Evolutionary conservation across 2,888 invertebrate genomes (phyloP).

Genomic region (Apamea sordens): DNA sequence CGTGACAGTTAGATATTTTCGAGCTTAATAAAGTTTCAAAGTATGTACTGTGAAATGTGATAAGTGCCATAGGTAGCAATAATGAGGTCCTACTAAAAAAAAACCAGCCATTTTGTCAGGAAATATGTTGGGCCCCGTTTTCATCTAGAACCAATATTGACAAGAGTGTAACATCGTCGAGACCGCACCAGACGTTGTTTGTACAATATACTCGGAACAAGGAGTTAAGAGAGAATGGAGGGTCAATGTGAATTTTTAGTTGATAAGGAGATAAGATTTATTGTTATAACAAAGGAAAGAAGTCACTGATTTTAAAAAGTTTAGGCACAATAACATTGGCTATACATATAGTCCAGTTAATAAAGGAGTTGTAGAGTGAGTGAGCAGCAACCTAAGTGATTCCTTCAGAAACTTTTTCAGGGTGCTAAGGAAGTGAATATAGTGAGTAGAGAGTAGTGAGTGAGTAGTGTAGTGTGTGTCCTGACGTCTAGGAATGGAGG

Average conservation of each 20-base stretch:
- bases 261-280: background rate
- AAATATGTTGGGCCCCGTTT: slow-evolving; percentile 14
- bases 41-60: background rate
- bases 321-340: background rate
- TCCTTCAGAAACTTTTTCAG: background rate
- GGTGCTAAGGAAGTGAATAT: background rate
- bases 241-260: background rate
- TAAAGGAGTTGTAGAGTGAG: background rate
- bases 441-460: no score
- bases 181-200: slow-evolving; percentile 16
- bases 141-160: slow-evolving; percentile 39
- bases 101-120: background rate
- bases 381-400: background rate
- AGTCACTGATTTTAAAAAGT: background rate
- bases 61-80: background rate
- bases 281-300: background rate
- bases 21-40: background rate
- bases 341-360: background rate
- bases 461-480: no score
- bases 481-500: background rate
- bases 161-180: slow-evolving; percentile 20
- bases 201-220: slow-evolving; percentile 8
- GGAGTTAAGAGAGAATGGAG: slow-evolving; percentile 20
- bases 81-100: background rate
- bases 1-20: background rate